phyloP scores from a whole-genome alignment of 2,113 vertebrate species.

The Sturnus vulgaris region DNA sequence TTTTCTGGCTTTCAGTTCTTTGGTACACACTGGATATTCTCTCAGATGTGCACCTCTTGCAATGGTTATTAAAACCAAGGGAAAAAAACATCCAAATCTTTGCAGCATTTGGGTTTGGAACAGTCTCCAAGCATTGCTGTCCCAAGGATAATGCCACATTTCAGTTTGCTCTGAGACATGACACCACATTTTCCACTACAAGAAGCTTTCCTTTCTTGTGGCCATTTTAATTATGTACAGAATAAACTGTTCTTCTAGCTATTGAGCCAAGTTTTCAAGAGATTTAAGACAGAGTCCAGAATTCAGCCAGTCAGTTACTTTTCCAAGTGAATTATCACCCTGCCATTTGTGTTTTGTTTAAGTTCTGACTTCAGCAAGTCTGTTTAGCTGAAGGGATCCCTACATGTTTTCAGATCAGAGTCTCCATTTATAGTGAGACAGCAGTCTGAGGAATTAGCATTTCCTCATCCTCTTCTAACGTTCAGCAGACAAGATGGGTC shows the following conservation, averaged over 20 bases:
- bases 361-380: neutral
- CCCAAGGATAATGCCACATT: neutral
- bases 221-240: neutral
- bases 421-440: neutral
- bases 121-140: neutral
- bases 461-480: neutral
- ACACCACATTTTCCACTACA: conserved; percentile 26
- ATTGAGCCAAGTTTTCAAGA: neutral
- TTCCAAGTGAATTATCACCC: neutral
- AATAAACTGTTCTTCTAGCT: neutral
- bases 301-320: neutral
- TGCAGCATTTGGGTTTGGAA: neutral
- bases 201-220: neutral
- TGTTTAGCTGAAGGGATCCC: neutral
- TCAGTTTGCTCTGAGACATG: neutral
- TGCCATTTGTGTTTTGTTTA: neutral
- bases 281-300: neutral
- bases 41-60: neutral
- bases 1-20: neutral
- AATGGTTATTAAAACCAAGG: neutral
- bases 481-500: neutral
- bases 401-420: neutral
- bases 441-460: neutral
- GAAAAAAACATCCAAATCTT: neutral
- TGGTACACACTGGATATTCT: neutral